Evolutionary conservation across 2,888 invertebrate genomes (phyloP), one percentile per base, ranked within the genome.

Genomic region (Phengaris arion): DNA sequence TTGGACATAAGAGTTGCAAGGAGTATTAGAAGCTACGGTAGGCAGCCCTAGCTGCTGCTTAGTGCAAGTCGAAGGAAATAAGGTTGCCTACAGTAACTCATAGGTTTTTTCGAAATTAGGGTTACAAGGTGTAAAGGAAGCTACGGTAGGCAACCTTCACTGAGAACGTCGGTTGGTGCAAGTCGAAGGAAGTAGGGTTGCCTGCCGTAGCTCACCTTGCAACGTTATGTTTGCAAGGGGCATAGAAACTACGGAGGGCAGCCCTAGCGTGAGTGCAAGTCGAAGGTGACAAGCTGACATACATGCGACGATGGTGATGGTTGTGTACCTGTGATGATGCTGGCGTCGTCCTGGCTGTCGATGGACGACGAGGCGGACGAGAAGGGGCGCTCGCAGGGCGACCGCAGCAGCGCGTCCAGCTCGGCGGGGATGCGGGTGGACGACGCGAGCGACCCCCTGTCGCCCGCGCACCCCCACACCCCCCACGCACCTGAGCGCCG

Each of bases 311-410:
- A 90, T 93, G 93, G 93, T 93, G 93, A 93, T 93, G 93, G 93
- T 93, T 93, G 93, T 89, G 82, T 96, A 97, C 97, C 97, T 96
- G 97, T 97, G 84, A 97, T 95, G 89, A 97, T 97, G 94, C 97
- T 97, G 91, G 97, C 97, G 86, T 97, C 96, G 86, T 96, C 96
- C 88, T 96, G 96, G 88, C 94, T 95, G 82, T 94, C 94, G 85
- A 98, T 95, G 91, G 97, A 97, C 85, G 97, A 97, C 83, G 97
- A 97, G 80, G 97, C 98, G 79, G 98, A 98, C 89, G 97, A 97
- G 95, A 97, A 98, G 82, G 97, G 97, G 81, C 97, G 95, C 89
- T 97, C 97, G 85, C 89, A 94, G 87, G 93, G 89, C 81, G 88
- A 90, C 76, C 93, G 92, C 82, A 94, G 89, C 78, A 93, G 80